Evolutionary conservation across 2,113 vertebrate species (phyloP).

Genomic region (Triplophysa siluroides): DNA sequence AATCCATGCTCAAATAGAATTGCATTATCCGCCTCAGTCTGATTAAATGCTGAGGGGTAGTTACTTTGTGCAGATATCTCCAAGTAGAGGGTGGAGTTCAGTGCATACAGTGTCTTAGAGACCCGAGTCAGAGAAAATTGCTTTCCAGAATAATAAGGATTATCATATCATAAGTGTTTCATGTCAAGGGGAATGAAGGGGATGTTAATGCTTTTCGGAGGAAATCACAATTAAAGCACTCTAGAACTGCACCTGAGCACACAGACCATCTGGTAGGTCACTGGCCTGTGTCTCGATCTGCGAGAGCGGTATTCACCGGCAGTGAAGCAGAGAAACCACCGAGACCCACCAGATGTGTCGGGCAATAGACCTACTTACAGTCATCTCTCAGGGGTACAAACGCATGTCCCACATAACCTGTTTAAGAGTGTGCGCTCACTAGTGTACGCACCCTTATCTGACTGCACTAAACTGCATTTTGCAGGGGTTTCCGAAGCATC

Average conservation of each 20-base stretch:
- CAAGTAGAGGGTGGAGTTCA: slow-evolving; percentile 4
- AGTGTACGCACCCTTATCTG: not conserved
- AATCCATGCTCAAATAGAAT: slow-evolving; percentile 20
- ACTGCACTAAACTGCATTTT: not conserved
- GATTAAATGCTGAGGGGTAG: slow-evolving; percentile 1
- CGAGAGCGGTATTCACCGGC: not conserved
- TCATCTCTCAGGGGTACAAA: slow-evolving; percentile 8
- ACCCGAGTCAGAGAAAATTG: slow-evolving; percentile 21
- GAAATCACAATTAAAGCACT: slow-evolving; percentile 33
- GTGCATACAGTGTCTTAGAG: not conserved
- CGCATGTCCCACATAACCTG: not conserved
- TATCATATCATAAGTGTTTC: slow-evolving; percentile 27
- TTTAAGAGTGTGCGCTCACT: not conserved
- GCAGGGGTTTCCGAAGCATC: not conserved
- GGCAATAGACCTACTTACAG: slow-evolving; percentile 3
- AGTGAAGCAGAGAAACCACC: slow-evolving; percentile 28
- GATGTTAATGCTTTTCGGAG: slow-evolving; percentile 13
- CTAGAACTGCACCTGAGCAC: slow-evolving; percentile 3
- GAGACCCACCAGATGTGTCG: slow-evolving; percentile 14
- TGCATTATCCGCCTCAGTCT: not conserved
- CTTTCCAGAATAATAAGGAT: slow-evolving; percentile 25
- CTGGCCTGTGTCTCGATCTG: slow-evolving; percentile 3
- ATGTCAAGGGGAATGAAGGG: slow-evolving; percentile 26
- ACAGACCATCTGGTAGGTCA: slow-evolving; percentile 7
- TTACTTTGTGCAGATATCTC: slow-evolving; percentile 21